Base-by-base conservation (phyloP, 1,140 invertebrate genomes). In the Rhizoglyphus robini region DNA sequence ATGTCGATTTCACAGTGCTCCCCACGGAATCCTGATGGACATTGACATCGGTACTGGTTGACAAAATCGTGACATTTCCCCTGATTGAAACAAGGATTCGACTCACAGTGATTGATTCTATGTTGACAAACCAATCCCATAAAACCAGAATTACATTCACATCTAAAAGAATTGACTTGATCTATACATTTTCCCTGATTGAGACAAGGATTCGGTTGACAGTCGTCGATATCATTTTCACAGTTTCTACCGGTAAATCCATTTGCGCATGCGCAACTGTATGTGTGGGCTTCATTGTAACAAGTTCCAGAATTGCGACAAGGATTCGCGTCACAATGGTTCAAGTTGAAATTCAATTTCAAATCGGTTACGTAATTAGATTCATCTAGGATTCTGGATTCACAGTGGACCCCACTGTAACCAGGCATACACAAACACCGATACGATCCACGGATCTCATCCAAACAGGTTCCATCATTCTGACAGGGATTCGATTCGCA, bases 391-490 rank as follows among this genome's bases (percentile, higher is more conserved):
- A n/a, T n/a, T n/a, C n/a, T n/a, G n/a, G 86, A 89, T 76, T 95
- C 94, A 36, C n/a, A 29, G 70, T 93, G 88, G 66, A 91, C 85
- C 72, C 90, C 90, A n/a, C n/a, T n/a, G n/a, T n/a, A n/a, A 67
- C 64, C 4, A 41, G 36, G 36, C 36, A 41, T 32, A 63, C 69
- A 70, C 18, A 62, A 64, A 67, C 69, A 70, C 4, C 32, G 34
- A 47, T 70, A 70, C 2, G 54, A 47, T 1, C 88, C 88, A 41
- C 18, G 36, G 65, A 92, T 87, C n/a, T 84, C 87, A 74, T 97
- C 93, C 67, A 93, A 74, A 72, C 95, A 98, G 0, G 90, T 93
- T 0, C 91, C 94, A 0, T 92, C 92, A 76, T 96, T 96, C 72
- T 89, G 87, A 75, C 92, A 96, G 0, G 90, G 90, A 47, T 75